Evolutionary conservation across 1,140 invertebrate genomes (phyloP).

Genomic region (Sitobion miscanthi): DNA sequence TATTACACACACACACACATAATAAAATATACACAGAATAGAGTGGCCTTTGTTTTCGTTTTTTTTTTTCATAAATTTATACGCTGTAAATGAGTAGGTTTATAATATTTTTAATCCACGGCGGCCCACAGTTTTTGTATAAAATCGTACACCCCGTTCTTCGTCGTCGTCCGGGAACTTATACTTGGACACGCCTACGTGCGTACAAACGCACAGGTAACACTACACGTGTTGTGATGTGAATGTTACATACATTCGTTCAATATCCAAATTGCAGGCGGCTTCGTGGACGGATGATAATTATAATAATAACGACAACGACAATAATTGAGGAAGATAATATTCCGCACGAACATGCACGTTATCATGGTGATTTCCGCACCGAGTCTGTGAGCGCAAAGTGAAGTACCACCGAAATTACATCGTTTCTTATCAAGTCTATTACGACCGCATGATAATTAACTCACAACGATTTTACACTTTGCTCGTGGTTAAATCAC

Average conservation of each 20-base stretch:
- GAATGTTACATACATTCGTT: background rate
- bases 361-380: background rate
- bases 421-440: background rate
- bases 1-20: background rate
- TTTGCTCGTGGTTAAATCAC: background rate
- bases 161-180: background rate
- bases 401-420: background rate
- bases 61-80: background rate
- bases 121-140: background rate
- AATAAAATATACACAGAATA: background rate
- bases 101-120: background rate
- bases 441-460: background rate
- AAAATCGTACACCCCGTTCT: background rate
- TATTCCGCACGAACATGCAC: background rate
- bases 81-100: background rate
- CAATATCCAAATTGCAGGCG: background rate
- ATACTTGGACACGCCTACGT: background rate
- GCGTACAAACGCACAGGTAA: background rate
- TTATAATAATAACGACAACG: background rate
- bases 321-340: background rate
- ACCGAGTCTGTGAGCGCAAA: background rate
- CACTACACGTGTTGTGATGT: background rate
- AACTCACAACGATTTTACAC: background rate
- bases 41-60: background rate
- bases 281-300: background rate